A percentile compares a stretch with the other conserved stretches of the same genome.
Conservation (phyloP, 2,797 vertebrate species). For the Notamacropus eugenii region DNA sequence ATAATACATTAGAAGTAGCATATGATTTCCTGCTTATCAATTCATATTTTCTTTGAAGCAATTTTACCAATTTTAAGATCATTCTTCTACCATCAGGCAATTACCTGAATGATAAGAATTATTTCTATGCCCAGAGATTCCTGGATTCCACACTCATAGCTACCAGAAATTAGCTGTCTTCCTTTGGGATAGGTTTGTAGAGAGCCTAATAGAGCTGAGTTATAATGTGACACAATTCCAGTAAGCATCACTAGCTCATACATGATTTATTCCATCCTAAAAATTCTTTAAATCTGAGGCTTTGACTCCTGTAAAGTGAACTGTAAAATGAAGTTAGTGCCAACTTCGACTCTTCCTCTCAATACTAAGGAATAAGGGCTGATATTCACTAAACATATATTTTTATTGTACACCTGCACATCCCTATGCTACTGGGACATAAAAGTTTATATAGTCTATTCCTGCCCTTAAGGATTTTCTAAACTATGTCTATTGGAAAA, state of each 20-base stretch:
- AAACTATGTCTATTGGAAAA: not conserved
- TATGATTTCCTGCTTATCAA: not conserved
- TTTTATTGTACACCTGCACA: not conserved
- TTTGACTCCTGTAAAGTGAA: not conserved
- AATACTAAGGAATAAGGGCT: not conserved
- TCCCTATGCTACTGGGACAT: not conserved
- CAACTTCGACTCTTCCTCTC: not conserved
- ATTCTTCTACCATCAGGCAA: not conserved
- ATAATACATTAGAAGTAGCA: not conserved
- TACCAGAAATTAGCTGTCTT: not conserved
- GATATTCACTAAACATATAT: not conserved
- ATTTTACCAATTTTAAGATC: not conserved
- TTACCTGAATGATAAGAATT: not conserved
- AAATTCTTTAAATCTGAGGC: not conserved
- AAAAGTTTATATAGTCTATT: not conserved
- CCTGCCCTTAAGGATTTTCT: not conserved
- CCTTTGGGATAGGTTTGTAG: not conserved
- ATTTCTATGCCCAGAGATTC: not conserved
- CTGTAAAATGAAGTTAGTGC: not conserved
- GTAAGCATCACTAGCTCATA: not conserved
- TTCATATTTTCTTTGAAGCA: not conserved
- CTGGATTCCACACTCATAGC: not conserved
- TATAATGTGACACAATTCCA: not conserved
- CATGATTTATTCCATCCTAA: not conserved
- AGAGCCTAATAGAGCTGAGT: not conserved